These are phyloP conservation scores for Polylopha cassiicola DNA, from an alignment of 2,888 invertebrate genomes.

Conservation along the genomic window DNA sequence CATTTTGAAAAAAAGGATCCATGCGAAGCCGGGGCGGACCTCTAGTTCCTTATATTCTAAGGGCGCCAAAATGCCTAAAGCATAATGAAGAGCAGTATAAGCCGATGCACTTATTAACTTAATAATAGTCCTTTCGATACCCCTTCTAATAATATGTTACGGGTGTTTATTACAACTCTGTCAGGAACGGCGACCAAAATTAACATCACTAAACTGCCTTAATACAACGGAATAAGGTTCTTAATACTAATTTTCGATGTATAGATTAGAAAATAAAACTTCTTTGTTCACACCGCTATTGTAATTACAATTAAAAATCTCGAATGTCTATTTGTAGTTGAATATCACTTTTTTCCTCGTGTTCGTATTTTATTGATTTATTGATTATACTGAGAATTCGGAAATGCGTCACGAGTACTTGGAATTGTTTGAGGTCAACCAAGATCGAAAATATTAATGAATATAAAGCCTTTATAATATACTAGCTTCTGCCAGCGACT, in stretches of 20 bases:
- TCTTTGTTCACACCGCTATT: slow-evolving; percentile 41
- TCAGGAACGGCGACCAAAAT: slow-evolving; percentile 20
- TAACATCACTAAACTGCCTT: not conserved
- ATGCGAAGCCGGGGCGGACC: no score
- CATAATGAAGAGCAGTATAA: slow-evolving; percentile 6
- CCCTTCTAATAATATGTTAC: slow-evolving; percentile 39
- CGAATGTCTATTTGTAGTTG: slow-evolving; percentile 26
- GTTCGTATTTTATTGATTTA: no score
- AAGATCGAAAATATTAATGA: slow-evolving; percentile 20
- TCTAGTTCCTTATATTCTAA: no score
- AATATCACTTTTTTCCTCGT: no score
- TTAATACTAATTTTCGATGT: no score
- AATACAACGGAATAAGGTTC: not conserved
- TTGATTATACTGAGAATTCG: no score
- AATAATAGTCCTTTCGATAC: slow-evolving; percentile 38
- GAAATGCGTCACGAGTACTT: no score
- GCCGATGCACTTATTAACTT: slow-evolving; percentile 38
- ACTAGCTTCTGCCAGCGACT: no score
- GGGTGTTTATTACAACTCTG: slow-evolving; percentile 34
- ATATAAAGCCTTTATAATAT: slow-evolving; percentile 18
- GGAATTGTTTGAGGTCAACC: no score
- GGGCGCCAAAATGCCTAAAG: no score
- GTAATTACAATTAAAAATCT: slow-evolving; percentile 39
- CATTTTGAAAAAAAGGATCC: no score
- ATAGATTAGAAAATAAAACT: no score